Evolutionary conservation across 2,797 vertebrate genomes (phyloP).

Genomic region (Nasua narica): DNA sequence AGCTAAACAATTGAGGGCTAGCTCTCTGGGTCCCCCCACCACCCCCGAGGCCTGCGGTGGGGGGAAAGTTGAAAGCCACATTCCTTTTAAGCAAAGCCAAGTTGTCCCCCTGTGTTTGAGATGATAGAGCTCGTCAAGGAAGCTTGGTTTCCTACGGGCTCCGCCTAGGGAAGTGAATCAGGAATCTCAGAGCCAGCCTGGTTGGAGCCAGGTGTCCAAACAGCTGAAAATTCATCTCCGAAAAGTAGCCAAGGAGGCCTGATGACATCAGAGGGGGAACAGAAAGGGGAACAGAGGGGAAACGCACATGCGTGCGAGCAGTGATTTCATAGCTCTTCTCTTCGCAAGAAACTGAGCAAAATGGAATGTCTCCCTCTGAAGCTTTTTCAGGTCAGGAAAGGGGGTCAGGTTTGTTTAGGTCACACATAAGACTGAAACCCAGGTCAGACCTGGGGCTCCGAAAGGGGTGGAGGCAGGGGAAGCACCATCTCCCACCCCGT

Average conservation of each 20-base stretch:
- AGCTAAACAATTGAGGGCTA: neutral
- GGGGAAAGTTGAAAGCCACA: constrained; percentile 20
- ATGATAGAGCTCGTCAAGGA: neutral
- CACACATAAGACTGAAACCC: neutral
- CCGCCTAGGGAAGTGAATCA: constrained; percentile 46
- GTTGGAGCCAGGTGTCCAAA: constrained; percentile 29
- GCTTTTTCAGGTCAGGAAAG: neutral
- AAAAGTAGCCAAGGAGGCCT: neutral
- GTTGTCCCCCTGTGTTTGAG: neutral
- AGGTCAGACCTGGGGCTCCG: neutral
- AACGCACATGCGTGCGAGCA: no score
- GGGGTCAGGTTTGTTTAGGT: neutral
- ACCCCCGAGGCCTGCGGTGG: neutral
- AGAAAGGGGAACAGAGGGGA: no score
- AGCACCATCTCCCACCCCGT: neutral
- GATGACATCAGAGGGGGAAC: neutral
- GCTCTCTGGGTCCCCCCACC: neutral
- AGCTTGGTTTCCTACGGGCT: neutral
- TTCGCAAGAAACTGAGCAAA: neutral
- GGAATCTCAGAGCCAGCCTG: neutral
- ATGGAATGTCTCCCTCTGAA: neutral
- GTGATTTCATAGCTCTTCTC: neutral
- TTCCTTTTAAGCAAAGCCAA: constrained; percentile 62
- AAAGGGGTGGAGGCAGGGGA: no score
- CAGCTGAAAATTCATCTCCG: neutral